Percentiles rank a stretch among this genome's conserved stretches.
phyloP scores from a whole-genome alignment of 2,888 invertebrate species.

The Troilus luridus region DNA sequence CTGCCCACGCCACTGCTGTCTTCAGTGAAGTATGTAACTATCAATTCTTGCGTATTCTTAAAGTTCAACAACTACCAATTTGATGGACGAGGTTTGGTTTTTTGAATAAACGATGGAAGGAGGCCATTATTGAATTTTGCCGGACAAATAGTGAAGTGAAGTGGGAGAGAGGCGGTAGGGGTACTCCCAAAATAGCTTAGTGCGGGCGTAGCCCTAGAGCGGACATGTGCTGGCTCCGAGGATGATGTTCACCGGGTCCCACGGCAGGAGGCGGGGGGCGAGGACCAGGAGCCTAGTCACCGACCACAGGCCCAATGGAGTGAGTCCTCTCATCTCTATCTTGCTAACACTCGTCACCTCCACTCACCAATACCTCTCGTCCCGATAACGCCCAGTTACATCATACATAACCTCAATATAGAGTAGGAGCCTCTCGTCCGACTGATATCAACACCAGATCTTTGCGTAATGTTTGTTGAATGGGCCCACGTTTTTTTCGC shows the following conservation, averaged over 20 bases:
- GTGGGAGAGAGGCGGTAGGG: slow-evolving; percentile 46
- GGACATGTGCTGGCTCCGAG: slow-evolving; percentile 28
- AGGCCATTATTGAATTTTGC: slow-evolving; percentile 30
- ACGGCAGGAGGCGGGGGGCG: slow-evolving; percentile 34
- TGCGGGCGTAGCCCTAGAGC: slow-evolving; percentile 48
- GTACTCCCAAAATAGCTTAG: slow-evolving; percentile 43
- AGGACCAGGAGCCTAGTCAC: background rate
- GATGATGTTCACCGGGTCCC: slow-evolving; percentile 56
- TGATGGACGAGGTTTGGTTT: background rate
- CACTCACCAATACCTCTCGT: background rate
- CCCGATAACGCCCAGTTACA: slow-evolving; percentile 12
- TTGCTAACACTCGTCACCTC: background rate
- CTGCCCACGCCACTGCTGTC: no score
- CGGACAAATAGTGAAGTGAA: slow-evolving; percentile 33
- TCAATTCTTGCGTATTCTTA: background rate
- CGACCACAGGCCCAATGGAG: slow-evolving; percentile 39
- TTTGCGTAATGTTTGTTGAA: background rate
- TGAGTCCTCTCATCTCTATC: background rate
- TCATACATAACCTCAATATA: slow-evolving; percentile 31
- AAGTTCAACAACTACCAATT: background rate
- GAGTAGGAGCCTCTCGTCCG: background rate
- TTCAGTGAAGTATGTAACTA: background rate
- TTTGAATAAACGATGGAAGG: background rate
- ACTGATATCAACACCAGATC: background rate
- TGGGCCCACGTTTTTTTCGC: background rate